Evolutionary conservation across 1,140 invertebrate genomes (phyloP), one percentile per base, ranked within the genome.

Genomic region (Brachionus rotundiformis): DNA sequence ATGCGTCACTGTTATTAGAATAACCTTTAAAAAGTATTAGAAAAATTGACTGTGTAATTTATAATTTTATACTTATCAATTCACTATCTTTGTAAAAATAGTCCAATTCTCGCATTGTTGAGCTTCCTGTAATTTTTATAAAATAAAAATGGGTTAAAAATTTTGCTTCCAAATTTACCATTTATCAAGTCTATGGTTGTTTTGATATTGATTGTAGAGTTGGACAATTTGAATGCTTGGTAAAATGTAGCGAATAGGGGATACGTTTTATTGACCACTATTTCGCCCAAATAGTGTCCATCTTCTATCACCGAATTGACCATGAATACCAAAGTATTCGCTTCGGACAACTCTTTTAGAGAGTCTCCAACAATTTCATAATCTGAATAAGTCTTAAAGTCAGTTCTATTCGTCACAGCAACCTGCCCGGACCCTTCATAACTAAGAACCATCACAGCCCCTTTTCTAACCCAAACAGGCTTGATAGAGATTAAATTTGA

Each of bases 11-110:
- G 3, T 27, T 11, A 29, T 63, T 29, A 16, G 25, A 29, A 33
- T 13, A 63, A 63, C 11, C 61, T 63, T 31, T 29, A 31, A 63
- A 63, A 63, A 29, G 11, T 7, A 63, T 54, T 49, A 36, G 33
- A 23, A 47, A 49, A 13, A 41, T 41, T 13, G 16, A 39, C 33
- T n/a, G n/a, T n/a, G 7, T 16, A 49, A 49, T 49, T 49, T 2
- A 1, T 1, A 19, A 23, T 31, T 63, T 23, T 33, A n/a, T 63
- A 63, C 61, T 33, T n/a, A 63, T 63, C 8, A 33, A 29, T 63
- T 63, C 61, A 63, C 61, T 63, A 1, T 63, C 61, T n/a, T 63
- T 63, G 61, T 63, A 63, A 33, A 10, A 29, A 29, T 63, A 63
- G 11, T 13, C 11, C 29, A 63, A 63, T 3, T 63, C 61, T 10